Evolutionary conservation across 1,140 invertebrate species (phyloP).

Genomic region (Caenorhabditis brenneri): DNA sequence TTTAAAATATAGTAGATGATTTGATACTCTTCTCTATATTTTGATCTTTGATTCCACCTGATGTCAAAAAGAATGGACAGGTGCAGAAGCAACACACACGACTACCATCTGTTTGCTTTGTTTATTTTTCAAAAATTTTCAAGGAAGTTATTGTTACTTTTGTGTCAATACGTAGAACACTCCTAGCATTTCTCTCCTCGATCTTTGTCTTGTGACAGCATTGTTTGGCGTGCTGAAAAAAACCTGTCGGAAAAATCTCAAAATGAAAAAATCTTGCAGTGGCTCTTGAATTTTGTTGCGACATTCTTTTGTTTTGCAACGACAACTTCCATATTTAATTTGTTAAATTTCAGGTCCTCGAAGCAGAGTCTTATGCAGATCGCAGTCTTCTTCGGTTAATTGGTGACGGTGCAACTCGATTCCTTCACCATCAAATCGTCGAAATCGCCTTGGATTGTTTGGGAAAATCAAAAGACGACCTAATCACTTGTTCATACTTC

Average conservation of each 20-base stretch:
- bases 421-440: slow-evolving; percentile 74
- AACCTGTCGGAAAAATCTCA: neutral
- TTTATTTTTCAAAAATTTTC: neutral
- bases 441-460: slow-evolving; percentile 74
- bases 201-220: neutral
- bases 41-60: neutral
- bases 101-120: slow-evolving; percentile 19
- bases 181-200: neutral
- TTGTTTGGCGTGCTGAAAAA: slow-evolving; percentile 11
- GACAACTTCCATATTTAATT: no score
- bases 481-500: slow-evolving; percentile 74
- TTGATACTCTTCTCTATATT: neutral
- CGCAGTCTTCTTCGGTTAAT: slow-evolving; percentile 62
- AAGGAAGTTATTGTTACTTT: slow-evolving; percentile 24
- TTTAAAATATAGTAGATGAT: no score
- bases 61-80: neutral
- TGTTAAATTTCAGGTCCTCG: slow-evolving; percentile 50
- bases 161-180: slow-evolving; percentile 5
- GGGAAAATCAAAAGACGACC: slow-evolving; percentile 73
- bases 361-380: slow-evolving; percentile 58
- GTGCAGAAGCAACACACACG: slow-evolving; percentile 4
- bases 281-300: no score
- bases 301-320: no score
- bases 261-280: neutral
- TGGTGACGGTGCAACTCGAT: slow-evolving; percentile 73